Base-by-base conservation (phyloP, 2,113 vertebrate species). In the Aramus guarauna region DNA sequence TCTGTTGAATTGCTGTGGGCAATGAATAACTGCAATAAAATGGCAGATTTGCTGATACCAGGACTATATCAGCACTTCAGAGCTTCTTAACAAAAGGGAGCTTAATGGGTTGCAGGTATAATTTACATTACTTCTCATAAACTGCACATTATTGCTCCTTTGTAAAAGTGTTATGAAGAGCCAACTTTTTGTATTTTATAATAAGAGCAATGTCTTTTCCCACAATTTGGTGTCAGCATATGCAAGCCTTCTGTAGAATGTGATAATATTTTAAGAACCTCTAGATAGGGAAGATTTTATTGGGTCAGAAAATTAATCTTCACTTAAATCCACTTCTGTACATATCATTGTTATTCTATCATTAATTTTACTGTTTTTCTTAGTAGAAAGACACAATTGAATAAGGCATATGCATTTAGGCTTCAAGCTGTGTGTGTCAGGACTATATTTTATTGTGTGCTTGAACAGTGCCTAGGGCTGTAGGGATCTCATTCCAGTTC, bases 11-110 rank as follows among this genome's bases (percentile, higher is more conserved):
- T 97, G 96, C 97, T 96, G 43, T 97, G 60, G 95, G 96, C 94
- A 95, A 96, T 97, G 96, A 98, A 93, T 97, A 97, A 97, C 93
- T 97, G 95, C 96, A 97, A 91, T 97, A 98, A 98, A 98, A 97
- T 94, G 91, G 91, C 96, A 95, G 97, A 97, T 97, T 95, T 97
- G 97, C 97, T 98, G 98, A 98, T 97, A 95, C 79, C 56, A 95
- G 92, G 75, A 77, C 96, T 98, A 67, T 91, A 97, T 95, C 84
- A 97, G 97, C 97, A 97, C 92, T 98, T 97, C 92, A 93, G 79
- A 93, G 77, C 92, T 97, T 96, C 92, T 88, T 95, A 98, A 98
- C 97, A 97, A 98, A 98, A 97, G 85, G 67, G 41, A 96, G 90
- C 93, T 97, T 97, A 98, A 97, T 97, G 82, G 82, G 93, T 96